Conservation (phyloP, 1,140 invertebrate species). For the Pachypeltis micranthus region DNA sequence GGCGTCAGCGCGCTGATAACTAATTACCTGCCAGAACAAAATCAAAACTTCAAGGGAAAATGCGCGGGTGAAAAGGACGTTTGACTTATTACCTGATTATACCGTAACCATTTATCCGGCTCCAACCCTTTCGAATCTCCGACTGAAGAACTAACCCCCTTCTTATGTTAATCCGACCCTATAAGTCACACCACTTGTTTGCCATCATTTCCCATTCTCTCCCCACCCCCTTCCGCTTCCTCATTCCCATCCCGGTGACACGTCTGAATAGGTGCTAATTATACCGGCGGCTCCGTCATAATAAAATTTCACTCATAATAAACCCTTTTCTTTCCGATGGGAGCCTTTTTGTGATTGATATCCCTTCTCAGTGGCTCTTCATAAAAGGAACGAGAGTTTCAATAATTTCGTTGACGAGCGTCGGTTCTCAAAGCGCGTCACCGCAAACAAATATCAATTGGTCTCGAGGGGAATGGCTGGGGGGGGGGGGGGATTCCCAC, state of each 20-base stretch:
- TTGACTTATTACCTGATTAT: slow-evolving; percentile 15
- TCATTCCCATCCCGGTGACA: slow-evolving; percentile 7
- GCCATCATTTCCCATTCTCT: background rate
- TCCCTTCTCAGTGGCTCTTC: background rate
- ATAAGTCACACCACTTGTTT: slow-evolving; percentile 5
- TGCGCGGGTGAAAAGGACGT: slow-evolving; percentile 12
- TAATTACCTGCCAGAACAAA: slow-evolving; percentile 13
- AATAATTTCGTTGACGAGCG: background rate
- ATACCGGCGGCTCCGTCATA: background rate
- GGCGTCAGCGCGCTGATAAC: background rate
- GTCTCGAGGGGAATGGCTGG: too few relatives aligned
- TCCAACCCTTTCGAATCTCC: slow-evolving; percentile 5
- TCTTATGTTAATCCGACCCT: slow-evolving; percentile 7
- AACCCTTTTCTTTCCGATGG: background rate
- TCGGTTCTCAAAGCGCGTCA: background rate
- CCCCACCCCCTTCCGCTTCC: background rate
- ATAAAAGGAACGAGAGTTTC: background rate
- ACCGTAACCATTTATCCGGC: slow-evolving; percentile 9
- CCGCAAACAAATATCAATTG: slow-evolving; percentile 15
- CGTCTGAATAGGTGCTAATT: slow-evolving; percentile 15
- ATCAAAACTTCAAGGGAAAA: background rate
- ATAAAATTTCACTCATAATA: slow-evolving; percentile 16
- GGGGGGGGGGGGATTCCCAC: slow-evolving; percentile 1
- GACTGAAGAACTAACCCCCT: background rate
- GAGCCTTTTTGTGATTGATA: slow-evolving; percentile 1